phyloP scores from a whole-genome alignment of 2,113 vertebrate genomes.

The Peucedramus taeniatus region DNA sequence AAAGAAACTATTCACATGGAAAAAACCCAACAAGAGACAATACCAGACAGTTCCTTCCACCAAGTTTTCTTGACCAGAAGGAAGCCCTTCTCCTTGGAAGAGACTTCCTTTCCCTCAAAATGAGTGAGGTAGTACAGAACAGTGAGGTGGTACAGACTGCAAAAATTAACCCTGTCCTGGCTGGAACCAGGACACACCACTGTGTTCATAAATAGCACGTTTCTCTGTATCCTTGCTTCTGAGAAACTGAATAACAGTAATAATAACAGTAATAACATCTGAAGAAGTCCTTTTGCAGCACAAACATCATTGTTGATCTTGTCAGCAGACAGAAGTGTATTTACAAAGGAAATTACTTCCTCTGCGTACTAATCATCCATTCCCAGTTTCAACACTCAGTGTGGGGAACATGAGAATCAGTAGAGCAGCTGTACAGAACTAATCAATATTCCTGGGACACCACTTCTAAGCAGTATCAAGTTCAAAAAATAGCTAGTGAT shows the following conservation, averaged over 20 bases:
- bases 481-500: background rate
- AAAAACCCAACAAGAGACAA: background rate
- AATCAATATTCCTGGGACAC: background rate
- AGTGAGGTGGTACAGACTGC: background rate
- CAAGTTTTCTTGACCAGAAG: background rate
- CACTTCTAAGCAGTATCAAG: background rate
- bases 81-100: background rate
- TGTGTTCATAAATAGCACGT: background rate
- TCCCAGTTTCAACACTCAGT: background rate
- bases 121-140: background rate
- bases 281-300: background rate
- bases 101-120: accelerated
- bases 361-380: background rate
- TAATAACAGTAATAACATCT: background rate
- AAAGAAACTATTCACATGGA: background rate
- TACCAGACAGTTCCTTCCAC: background rate
- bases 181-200: background rate
- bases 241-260: too few relatives aligned
- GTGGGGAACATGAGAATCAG: background rate
- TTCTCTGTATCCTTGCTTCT: background rate
- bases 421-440: background rate
- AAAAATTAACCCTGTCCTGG: background rate
- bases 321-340: background rate
- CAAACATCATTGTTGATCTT: background rate
- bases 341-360: background rate